Conservation (phyloP, 2,888 invertebrate genomes). For the Lissocephala sabroskyi region DNA sequence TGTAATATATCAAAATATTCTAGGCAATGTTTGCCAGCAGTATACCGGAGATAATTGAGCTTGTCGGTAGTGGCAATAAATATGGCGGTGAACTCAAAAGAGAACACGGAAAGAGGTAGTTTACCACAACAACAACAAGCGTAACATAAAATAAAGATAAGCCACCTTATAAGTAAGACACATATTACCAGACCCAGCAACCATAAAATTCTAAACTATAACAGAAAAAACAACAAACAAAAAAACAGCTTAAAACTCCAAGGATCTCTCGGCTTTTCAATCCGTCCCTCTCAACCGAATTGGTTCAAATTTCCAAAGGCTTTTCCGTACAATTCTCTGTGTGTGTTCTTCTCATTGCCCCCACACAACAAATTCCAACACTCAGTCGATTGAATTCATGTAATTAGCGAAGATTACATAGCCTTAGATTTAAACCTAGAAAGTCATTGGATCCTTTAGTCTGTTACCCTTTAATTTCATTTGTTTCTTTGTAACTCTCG, state of each 20-base stretch:
- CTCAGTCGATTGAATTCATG: too few species aligned
- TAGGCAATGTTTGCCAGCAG: constrained; percentile 99
- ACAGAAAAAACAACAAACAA: too few species aligned
- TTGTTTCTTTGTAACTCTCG: constrained; percentile 38
- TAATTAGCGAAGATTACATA: too few species aligned
- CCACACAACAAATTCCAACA: too few species aligned
- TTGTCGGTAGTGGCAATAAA: constrained; percentile 99
- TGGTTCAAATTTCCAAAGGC: too few species aligned
- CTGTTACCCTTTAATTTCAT: constrained; percentile 57
- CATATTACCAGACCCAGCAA: background rate
- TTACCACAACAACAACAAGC: constrained; percentile 38
- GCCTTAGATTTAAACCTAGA: background rate
- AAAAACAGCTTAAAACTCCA: too few species aligned
- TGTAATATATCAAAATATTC: constrained; percentile 72
- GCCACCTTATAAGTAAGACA: background rate
- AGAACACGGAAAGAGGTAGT: constrained; percentile 99
- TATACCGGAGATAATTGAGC: constrained; percentile 99
- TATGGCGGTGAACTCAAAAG: constrained; percentile 99
- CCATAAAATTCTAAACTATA: background rate
- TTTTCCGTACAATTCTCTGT: background rate
- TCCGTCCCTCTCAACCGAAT: background rate
- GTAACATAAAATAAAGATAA: constrained; percentile 6
- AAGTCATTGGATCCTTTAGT: constrained; percentile 36
- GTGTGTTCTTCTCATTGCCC: background rate
- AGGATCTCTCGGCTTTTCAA: background rate